These are phyloP conservation scores for Hesperophylax magnus DNA, from an alignment of 1,140 invertebrate genomes.

Conservation along the genomic window DNA sequence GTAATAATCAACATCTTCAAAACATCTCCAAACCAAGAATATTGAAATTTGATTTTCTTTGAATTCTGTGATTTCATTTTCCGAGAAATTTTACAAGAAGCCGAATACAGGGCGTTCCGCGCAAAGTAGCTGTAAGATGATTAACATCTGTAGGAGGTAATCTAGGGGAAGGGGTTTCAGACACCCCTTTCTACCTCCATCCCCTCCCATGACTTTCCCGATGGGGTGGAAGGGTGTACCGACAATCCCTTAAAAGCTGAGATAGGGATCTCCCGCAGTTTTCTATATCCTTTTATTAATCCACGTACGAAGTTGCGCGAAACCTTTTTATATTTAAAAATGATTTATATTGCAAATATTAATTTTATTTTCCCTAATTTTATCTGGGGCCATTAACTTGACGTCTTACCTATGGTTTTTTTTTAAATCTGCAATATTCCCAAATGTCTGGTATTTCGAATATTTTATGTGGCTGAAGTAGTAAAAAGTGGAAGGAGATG, in stretches of 20 bases:
- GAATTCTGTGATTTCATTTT: constrained; percentile 19
- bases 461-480: too few species aligned
- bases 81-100: neutral
- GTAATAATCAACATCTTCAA: too few species aligned
- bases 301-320: neutral
- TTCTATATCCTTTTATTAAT: constrained; percentile 32
- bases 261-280: constrained; percentile 34
- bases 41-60: neutral
- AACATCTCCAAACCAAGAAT: neutral
- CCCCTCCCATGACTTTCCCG: too few species aligned
- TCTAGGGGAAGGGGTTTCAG: neutral
- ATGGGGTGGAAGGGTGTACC: neutral
- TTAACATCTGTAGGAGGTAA: constrained; percentile 7
- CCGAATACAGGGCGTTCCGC: neutral
- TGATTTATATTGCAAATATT: too few species aligned
- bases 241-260: constrained; percentile 34
- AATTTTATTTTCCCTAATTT: too few species aligned
- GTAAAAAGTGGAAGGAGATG: too few species aligned
- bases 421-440: too few species aligned
- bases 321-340: neutral
- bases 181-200: neutral
- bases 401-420: too few species aligned
- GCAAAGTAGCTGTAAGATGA: neutral
- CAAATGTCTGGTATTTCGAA: too few species aligned
- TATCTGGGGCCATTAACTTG: too few species aligned